A percentile compares a stretch with the other conserved stretches of the same genome.
phyloP scores from a whole-genome alignment of 37 sponge, comb jelly and placozoan species.

The Chondrilla cf. caribensis region DNA sequence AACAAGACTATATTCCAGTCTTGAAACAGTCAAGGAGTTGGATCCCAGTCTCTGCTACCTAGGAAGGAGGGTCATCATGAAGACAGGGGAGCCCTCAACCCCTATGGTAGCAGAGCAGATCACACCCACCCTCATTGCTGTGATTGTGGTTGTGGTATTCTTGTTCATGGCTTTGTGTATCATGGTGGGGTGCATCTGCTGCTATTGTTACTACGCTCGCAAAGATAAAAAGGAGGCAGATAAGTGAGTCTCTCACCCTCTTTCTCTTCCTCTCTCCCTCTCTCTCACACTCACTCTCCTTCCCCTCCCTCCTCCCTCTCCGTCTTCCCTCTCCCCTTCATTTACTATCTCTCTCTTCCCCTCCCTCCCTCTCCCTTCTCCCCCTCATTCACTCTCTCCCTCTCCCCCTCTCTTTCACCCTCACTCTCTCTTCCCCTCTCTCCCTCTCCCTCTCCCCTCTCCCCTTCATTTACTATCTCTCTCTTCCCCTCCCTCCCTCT shows the following conservation, averaged over 20 bases:
- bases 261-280: too few species aligned
- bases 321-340: too few species aligned
- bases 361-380: too few species aligned
- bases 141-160: slow-evolving; percentile 43
- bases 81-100: slow-evolving; percentile 17
- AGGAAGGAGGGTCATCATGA: slow-evolving; percentile 10
- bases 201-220: slow-evolving; percentile 35
- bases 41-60: neutral
- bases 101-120: neutral
- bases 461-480: too few species aligned
- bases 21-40: neutral
- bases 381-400: too few species aligned
- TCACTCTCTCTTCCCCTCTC: too few species aligned
- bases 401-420: too few species aligned
- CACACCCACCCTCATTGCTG: slow-evolving; percentile 28
- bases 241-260: neutral
- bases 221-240: slow-evolving; percentile 18
- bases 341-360: too few species aligned
- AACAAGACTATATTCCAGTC: neutral
- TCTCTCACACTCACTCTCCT: too few species aligned
- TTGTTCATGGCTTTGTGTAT: slow-evolving; percentile 30
- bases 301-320: too few species aligned
- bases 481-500: too few species aligned
- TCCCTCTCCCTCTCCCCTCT: too few species aligned
- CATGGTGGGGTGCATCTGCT: slow-evolving; percentile 32